phyloP scores from a whole-genome alignment of 2,113 vertebrate species.

The mouse (Mus musculus) region GRCm39 chr2:147624001-147624500 shows the following conservation, averaged over 20 bases:
- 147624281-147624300: neutral
- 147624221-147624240: neutral
- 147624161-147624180: neutral
- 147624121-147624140: neutral
- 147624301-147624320: too few relatives aligned
- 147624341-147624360: neutral
- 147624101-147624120: neutral
- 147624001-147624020: neutral
- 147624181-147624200: neutral
- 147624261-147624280: neutral
- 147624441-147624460: neutral
- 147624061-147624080: neutral
- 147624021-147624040: neutral
- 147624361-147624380: neutral
- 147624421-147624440: neutral
- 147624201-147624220: fast-evolving
- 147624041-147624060: neutral
- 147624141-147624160: neutral
- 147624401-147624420: neutral
- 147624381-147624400: neutral
- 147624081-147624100: neutral
- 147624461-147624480: neutral
- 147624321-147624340: neutral
- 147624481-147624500: constrained; percentile 23
- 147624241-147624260: neutral